phyloP scores from a whole-genome alignment of 1,140 invertebrate genomes.

The Drosophila teissieri region DNA sequence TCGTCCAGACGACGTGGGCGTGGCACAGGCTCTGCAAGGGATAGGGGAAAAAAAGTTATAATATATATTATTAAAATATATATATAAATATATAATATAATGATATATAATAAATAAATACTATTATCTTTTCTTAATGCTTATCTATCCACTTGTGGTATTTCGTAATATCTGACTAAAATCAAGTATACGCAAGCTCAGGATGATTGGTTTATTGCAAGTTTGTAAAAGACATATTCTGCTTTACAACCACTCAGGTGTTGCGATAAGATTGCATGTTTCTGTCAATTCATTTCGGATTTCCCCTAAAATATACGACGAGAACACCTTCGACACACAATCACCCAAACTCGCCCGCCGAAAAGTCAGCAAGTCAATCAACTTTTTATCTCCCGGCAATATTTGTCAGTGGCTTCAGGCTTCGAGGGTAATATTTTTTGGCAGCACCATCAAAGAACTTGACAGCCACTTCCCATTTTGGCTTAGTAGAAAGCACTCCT shows the following conservation, averaged over 20 bases:
- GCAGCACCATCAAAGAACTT: constrained; percentile 52
- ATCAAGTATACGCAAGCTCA: no score
- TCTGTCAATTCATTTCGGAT: constrained; percentile 3
- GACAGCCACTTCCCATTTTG: constrained; percentile 48
- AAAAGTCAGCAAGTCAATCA: constrained; percentile 38
- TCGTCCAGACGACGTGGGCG: constrained; percentile 57
- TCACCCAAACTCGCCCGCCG: background rate
- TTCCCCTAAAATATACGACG: constrained; percentile 14
- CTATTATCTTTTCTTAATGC: background rate
- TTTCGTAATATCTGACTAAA: no score
- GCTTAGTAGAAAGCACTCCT: constrained; percentile 38
- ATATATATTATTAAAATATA: no score
- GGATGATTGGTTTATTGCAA: constrained; percentile 7
- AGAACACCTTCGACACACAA: background rate
- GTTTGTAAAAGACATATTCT: constrained; percentile 1
- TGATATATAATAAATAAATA: no score
- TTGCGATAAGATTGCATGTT: constrained; percentile 21
- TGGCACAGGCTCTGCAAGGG: constrained; percentile 87
- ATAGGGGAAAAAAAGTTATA: constrained; percentile 10
- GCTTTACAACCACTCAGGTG: constrained; percentile 14
- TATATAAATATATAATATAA: no score
- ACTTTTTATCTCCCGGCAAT: constrained; percentile 52
- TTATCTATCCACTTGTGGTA: background rate
- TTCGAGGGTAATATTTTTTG: constrained; percentile 52
- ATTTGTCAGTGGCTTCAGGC: constrained; percentile 13